Evolutionary conservation across 2,888 invertebrate species (phyloP), one percentile per base, ranked within the genome.

Genomic region (Fissipunctia ypsillon): DNA sequence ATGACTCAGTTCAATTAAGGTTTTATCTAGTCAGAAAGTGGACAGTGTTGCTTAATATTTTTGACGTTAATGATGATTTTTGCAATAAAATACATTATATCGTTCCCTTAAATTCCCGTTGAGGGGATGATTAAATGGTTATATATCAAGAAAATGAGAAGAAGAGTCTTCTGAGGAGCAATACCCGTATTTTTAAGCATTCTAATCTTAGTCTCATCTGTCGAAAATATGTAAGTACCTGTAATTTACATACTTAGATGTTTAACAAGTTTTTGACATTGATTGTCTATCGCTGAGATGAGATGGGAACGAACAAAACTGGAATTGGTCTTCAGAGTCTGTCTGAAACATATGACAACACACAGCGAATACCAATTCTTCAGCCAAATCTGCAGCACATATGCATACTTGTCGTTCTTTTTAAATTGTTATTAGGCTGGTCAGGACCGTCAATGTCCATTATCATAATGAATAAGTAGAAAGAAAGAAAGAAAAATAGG

Each of bases 1-100:
- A 76, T 73, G 68, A 73, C 54, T 63, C 69, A 31, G 52, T 69
- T 73, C 54, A 76, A 83, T 80, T 63, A 57, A 57, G 12, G 35
- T 63, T 48, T 43, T 43, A 52, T 74, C 43, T 22, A 52, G 28
- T 28, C 45, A 14, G 12, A 66, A 66, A 63, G 41, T 45, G 16
- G 10, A 38, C n/a, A n/a, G 12, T 12, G 3, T 61, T 31, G 25
- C 28, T 10, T 45, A 9, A 35, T 35, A 54, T 28, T 22, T 16
- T 16, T 54, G 5, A 3, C 19, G 10, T 22, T 48, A 9, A 48
- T 28, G 5, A 10, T 14, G 9, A 14, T 25, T 59, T 16, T 35
- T 35, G 14, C 31, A n/a, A n/a, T n/a, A n/a, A n/a, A n/a, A n/a
- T n/a, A n/a, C n/a, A n/a, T n/a, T n/a, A n/a, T n/a, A n/a, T n/a